These are phyloP conservation scores for Sylvilagus bachmani DNA, from an alignment of 2,113 vertebrate species.

Conservation along the genomic window DNA sequence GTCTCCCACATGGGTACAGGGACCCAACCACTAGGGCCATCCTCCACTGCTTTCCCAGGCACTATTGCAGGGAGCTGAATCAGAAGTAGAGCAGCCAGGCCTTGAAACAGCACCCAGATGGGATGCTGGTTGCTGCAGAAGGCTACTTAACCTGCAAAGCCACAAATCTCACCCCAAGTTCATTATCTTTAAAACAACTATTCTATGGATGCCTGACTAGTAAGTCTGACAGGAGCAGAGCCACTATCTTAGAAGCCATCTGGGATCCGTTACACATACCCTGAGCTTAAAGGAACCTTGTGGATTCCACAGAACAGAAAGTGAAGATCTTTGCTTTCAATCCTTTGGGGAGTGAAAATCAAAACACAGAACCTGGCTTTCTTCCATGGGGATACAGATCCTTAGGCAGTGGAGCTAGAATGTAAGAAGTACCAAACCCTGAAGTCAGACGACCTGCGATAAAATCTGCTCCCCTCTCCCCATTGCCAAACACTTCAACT, in stretches of 20 bases:
- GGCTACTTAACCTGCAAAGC: too few relatives aligned
- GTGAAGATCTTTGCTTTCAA: not conserved
- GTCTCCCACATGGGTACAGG: too few relatives aligned
- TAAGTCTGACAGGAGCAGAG: not conserved
- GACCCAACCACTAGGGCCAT: too few relatives aligned
- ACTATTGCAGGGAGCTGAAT: too few relatives aligned
- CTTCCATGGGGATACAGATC: not conserved
- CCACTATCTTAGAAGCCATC: not conserved
- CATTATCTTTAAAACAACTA: not conserved
- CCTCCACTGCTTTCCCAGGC: too few relatives aligned
- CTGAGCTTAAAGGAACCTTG: not conserved
- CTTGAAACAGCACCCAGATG: too few relatives aligned
- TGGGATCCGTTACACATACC: not conserved
- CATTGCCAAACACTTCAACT: not conserved
- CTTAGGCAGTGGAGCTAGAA: not conserved
- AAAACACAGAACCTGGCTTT: not conserved
- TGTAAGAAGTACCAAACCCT: not conserved
- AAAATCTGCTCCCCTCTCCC: not conserved
- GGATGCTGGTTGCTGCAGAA: too few relatives aligned
- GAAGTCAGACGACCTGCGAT: not conserved
- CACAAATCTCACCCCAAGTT: not conserved
- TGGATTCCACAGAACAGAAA: not conserved
- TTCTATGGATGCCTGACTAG: not conserved
- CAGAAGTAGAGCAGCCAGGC: too few relatives aligned
- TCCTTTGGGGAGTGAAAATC: not conserved